These are phyloP conservation scores for Atopsyche davidsoni DNA, from an alignment of 1,140 invertebrate genomes.

Conservation along the genomic window DNA sequence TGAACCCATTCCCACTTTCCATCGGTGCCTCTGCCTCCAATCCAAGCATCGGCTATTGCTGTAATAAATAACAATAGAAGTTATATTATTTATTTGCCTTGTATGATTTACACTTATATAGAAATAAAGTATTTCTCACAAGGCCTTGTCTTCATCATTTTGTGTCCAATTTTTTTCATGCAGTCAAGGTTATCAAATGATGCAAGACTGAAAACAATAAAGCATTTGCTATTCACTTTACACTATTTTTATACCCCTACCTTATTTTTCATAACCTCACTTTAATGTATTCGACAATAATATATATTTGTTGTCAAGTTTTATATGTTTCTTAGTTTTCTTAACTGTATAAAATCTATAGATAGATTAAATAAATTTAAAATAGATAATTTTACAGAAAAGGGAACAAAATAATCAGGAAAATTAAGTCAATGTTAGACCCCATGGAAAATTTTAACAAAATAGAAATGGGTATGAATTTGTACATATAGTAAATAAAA, in stretches of 20 bases:
- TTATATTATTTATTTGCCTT: not conserved
- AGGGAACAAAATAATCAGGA: too few species aligned
- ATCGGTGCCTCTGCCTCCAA: slow-evolving; percentile 26
- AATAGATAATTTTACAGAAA: too few species aligned
- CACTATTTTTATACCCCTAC: not conserved
- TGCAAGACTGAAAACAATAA: slow-evolving; percentile 7
- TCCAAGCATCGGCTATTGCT: slow-evolving; percentile 32
- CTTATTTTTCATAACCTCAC: not conserved
- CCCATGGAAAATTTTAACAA: too few species aligned
- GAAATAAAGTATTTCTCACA: too few species aligned
- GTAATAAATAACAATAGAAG: not conserved
- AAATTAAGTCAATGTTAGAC: too few species aligned
- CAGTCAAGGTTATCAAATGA: slow-evolving; percentile 3
- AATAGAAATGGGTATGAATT: too few species aligned
- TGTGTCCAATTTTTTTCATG: not conserved
- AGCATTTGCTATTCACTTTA: not conserved
- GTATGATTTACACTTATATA: slow-evolving; percentile 8
- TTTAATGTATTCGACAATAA: too few species aligned
- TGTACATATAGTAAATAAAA: too few species aligned
- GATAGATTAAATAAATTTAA: not conserved
- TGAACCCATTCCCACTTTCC: slow-evolving; percentile 29
- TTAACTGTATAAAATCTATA: not conserved
- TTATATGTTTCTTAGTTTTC: not conserved
- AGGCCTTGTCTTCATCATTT: slow-evolving; percentile 2
- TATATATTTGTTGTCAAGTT: too few species aligned